Conservation (phyloP, 1,140 invertebrate genomes). For the Meloidogyne exigua region DNA sequence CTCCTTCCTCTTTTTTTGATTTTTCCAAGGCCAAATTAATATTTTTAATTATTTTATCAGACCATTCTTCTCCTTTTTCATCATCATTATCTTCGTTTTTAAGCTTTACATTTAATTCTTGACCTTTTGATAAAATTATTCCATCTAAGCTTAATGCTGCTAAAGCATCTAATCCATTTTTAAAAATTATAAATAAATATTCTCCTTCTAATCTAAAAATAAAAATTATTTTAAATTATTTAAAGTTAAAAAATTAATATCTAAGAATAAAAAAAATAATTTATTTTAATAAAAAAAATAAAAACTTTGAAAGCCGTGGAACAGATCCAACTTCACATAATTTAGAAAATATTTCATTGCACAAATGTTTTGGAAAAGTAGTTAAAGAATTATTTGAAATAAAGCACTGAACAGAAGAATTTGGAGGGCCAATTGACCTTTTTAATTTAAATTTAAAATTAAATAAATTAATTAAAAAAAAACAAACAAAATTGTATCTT, state of each 20-base stretch:
- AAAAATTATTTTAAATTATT: neutral
- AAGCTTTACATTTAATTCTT: constrained; percentile 2
- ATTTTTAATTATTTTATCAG: neutral
- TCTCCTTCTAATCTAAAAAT: constrained; percentile 48
- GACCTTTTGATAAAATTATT: constrained; percentile 9
- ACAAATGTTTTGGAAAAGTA: constrained; percentile 47
- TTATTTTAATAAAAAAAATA: neutral
- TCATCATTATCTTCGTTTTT: neutral
- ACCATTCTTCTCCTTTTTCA: neutral
- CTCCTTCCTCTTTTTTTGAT: neutral
- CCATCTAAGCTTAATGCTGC: constrained; percentile 62
- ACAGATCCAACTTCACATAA: constrained; percentile 42
- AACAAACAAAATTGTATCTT: constrained; percentile 26
- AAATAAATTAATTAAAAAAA: neutral
- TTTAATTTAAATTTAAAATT: constrained; percentile 21
- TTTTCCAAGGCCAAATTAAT: neutral
- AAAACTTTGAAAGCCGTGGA: constrained; percentile 35
- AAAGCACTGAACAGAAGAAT: constrained; percentile 52
- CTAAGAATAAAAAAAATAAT: too few relatives aligned
- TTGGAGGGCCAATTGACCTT: constrained; percentile 58
- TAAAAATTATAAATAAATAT: constrained; percentile 50
- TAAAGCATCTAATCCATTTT: constrained; percentile 53
- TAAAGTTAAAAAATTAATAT: too few relatives aligned
- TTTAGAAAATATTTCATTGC: constrained; percentile 42
- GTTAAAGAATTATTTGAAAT: constrained; percentile 27